A percentile compares a stretch with the other conserved stretches of the same genome.
Evolutionary conservation across 30 jellyfish, hydroid and myxozoan genomes (phyloP).

Genomic region (Aurelia sp.): DNA sequence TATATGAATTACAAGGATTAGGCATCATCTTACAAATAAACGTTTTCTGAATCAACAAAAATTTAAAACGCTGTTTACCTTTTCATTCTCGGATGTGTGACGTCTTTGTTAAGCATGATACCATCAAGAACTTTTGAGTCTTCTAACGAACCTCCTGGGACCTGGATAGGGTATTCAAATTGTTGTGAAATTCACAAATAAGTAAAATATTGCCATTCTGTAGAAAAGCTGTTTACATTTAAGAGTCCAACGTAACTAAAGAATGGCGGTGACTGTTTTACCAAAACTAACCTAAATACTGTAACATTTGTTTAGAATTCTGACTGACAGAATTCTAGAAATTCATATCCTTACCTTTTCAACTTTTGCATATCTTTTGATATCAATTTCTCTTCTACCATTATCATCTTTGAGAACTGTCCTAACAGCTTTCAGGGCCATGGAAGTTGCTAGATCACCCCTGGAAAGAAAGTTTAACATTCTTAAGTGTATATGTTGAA

Average conservation of each 20-base stretch:
- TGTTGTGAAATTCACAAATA: no score
- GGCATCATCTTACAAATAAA: no score
- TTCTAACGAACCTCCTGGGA: conserved; percentile 95
- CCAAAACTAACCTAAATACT: no score
- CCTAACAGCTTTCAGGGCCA: conserved; percentile 89
- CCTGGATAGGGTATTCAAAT: conserved; percentile 5
- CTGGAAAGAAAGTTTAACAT: conserved; percentile 11
- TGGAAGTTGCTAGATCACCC: conserved; percentile 90
- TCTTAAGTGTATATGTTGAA: no score
- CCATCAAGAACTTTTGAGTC: conserved; percentile 97
- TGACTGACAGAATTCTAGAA: background rate
- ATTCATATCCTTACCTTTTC: conserved; percentile 66
- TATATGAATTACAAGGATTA: no score
- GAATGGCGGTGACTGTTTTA: no score
- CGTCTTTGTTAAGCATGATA: conserved; percentile 92
- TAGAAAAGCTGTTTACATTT: no score
- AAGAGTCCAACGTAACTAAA: no score
- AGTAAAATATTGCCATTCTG: no score
- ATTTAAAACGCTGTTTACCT: conserved; percentile 4
- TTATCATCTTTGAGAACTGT: conserved; percentile 78
- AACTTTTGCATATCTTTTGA: conserved; percentile 93
- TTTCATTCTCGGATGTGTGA: conserved; percentile 95
- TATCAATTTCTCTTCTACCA: conserved; percentile 92
- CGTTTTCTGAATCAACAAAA: no score
- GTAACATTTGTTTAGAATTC: no score